Percentiles rank a stretch among this genome's conserved stretches.
Evolutionary conservation across 2,888 invertebrate species (phyloP).

Genomic region (Rhingia rostrata): DNA sequence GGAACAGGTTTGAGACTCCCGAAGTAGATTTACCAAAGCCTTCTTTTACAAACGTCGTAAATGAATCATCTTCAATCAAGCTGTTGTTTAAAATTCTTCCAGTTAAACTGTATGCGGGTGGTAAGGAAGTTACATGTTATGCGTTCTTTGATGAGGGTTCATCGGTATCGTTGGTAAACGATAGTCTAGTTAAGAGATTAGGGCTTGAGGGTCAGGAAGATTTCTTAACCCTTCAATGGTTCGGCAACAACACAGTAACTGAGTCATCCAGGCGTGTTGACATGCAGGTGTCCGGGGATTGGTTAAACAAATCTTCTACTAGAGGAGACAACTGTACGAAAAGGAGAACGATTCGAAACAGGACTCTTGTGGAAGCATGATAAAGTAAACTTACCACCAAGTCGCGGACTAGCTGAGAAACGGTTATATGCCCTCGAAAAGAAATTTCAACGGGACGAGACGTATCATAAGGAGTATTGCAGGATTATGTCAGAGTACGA

Average conservation of each 20-base stretch:
- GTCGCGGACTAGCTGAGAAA: conserved; percentile 59
- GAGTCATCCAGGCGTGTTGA: conserved; percentile 43
- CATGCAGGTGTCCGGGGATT: conserved; percentile 52
- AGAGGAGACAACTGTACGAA: conserved; percentile 12
- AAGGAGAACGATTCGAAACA: conserved; percentile 28
- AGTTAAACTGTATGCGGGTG: conserved; percentile 48
- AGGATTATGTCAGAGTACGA: conserved; percentile 33
- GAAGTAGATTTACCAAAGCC: background rate
- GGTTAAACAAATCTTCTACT: conserved; percentile 7
- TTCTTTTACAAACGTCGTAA: background rate
- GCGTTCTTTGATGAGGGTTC: too few relatives aligned
- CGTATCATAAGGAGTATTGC: conserved; percentile 54
- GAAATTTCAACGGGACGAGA: conserved; percentile 51
- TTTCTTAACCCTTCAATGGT: conserved; percentile 60
- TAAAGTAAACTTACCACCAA: conserved; percentile 32
- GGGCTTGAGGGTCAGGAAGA: conserved; percentile 2
- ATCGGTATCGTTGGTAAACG: conserved; percentile 8
- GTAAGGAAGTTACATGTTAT: conserved; percentile 31
- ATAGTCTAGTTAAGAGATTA: background rate
- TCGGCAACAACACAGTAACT: conserved; percentile 52
- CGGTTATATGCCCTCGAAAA: conserved; percentile 64
- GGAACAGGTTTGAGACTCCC: too few relatives aligned
- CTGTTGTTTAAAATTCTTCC: conserved; percentile 59
- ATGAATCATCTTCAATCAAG: background rate
- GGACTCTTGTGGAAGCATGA: conserved; percentile 46